Evolutionary conservation across 2,888 invertebrate genomes (phyloP).

Genomic region (Platerodrilus igneus): DNA sequence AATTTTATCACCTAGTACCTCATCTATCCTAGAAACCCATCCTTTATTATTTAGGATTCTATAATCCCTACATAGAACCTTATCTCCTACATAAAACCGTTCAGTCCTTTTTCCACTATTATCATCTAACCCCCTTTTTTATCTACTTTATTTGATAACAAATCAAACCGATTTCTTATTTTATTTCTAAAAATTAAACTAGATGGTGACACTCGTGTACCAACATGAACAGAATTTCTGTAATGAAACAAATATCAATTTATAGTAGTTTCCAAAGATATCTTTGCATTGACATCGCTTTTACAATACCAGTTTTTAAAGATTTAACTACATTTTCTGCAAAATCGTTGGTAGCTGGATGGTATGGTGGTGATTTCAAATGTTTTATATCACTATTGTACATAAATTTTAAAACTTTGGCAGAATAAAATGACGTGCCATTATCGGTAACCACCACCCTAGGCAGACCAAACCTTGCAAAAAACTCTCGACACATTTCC

Average conservation of each 20-base stretch:
- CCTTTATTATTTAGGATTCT: conserved; percentile 9
- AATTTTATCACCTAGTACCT: conserved; percentile 8
- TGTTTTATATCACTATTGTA: conserved; percentile 18
- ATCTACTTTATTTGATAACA: background rate
- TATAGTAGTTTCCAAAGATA: background rate
- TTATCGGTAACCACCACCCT: conserved; percentile 22
- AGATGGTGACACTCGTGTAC: conserved; percentile 8
- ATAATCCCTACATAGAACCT: conserved; percentile 8
- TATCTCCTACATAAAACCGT: conserved; percentile 4
- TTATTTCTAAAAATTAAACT: conserved; percentile 2
- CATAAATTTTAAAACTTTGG: conserved; percentile 14
- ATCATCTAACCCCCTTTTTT: conserved; percentile 1
- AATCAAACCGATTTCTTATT: conserved; percentile 11
- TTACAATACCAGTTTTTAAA: conserved; percentile 8
- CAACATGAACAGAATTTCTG: conserved; percentile 4
- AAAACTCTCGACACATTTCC: conserved; percentile 21
- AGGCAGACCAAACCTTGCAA: conserved; percentile 21
- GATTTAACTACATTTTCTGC: conserved; percentile 15
- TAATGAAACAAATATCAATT: conserved; percentile 6
- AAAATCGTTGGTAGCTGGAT: conserved; percentile 9
- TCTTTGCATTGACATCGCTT: too few relatives aligned
- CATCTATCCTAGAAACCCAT: conserved; percentile 9
- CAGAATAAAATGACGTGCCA: conserved; percentile 16
- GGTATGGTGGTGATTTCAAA: conserved; percentile 11
- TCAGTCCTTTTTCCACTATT: conserved; percentile 6